Evolutionary conservation across 1,140 invertebrate genomes (phyloP).

Genomic region (Idris sp.): DNA sequence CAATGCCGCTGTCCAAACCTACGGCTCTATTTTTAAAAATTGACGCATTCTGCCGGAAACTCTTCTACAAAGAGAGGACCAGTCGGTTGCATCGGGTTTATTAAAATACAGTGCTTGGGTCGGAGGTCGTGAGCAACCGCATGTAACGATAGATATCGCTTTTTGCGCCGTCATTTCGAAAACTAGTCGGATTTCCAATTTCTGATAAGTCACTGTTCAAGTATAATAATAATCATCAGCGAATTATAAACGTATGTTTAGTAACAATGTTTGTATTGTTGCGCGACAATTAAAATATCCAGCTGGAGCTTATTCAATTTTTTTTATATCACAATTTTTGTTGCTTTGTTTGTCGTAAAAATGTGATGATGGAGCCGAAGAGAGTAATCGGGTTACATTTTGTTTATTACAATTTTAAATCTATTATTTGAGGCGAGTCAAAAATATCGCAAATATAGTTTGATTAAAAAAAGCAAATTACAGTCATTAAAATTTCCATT

Average conservation of each 20-base stretch:
- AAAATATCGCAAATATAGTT: conserved; percentile 9
- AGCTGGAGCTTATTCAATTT: background rate
- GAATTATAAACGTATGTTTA: conserved; percentile 32
- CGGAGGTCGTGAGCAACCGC: conserved; percentile 60
- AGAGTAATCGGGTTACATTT: conserved; percentile 4
- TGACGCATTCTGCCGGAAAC: conserved; percentile 77
- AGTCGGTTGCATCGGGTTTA: conserved; percentile 77
- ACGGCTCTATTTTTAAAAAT: conserved; percentile 78
- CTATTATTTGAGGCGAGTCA: conserved; percentile 14
- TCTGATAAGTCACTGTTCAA: conserved; percentile 45
- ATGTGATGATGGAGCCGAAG: no score
- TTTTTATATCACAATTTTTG: conserved; percentile 7
- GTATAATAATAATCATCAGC: conserved; percentile 26
- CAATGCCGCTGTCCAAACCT: conserved; percentile 72
- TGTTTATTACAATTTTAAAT: conserved; percentile 35
- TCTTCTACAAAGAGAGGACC: conserved; percentile 77
- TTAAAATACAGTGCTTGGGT: conserved; percentile 74
- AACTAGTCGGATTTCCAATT: conserved; percentile 55
- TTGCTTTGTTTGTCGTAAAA: no score
- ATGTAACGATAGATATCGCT: conserved; percentile 66
- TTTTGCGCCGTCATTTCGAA: conserved; percentile 28
- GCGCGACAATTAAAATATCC: no score
- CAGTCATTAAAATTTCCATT: conserved; percentile 35
- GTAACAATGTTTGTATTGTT: no score
- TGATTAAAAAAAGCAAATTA: conserved; percentile 17